Base-by-base conservation (phyloP, 2,113 vertebrate species). In the Epinephelus moara region DNA sequence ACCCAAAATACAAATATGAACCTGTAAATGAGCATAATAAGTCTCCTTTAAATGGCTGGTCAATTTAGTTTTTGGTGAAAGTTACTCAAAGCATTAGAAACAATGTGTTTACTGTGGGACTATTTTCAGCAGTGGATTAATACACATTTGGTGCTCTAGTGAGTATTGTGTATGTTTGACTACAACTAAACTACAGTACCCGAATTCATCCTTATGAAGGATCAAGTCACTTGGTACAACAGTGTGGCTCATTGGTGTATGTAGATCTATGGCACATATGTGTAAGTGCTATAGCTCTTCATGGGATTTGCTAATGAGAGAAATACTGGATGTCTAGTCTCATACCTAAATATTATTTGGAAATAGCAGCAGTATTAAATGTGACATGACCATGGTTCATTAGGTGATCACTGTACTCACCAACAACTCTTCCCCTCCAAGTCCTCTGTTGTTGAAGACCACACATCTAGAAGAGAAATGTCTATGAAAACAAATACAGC, bases 371-470 rank as follows among this genome's bases (percentile, higher is more conserved):
- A 21, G 27, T 13, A 21, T 68, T 50, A 49, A 68, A 30, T 50
- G 15, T 18, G 47, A 27, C 13, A 7, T 45, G 40, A 27, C 17
- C 25, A 27, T 5, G 21, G 30, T 40, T 70, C 19, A 47, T 42
- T 37, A 14, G 13, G 45, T 21, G 14, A 25, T 60, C 4, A 40
- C 12, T 25, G n/a, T 40, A 88, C 95, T 95, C 80, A 96, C 97
- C 93, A 96, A 87, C 74, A 98, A 68, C 64, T 96, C 95, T 55
- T 97, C 96, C 45, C 96, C 95, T 60, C 78, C 92, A 47, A 94
- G 95, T 7, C 97, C 97, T 63, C 96, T 87, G 91, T 97, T 96
- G 83, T 96, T 96, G 88, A 97, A 96, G 4, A 97, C 95, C 4
- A 96, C 96, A 69, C 95, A 95, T 90, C 97, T 97, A 60, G 14